A percentile compares a stretch with the other conserved stretches of the same genome.
phyloP scores from a whole-genome alignment of 2,888 invertebrate species.

The Rhogogaster chlorosoma region DNA sequence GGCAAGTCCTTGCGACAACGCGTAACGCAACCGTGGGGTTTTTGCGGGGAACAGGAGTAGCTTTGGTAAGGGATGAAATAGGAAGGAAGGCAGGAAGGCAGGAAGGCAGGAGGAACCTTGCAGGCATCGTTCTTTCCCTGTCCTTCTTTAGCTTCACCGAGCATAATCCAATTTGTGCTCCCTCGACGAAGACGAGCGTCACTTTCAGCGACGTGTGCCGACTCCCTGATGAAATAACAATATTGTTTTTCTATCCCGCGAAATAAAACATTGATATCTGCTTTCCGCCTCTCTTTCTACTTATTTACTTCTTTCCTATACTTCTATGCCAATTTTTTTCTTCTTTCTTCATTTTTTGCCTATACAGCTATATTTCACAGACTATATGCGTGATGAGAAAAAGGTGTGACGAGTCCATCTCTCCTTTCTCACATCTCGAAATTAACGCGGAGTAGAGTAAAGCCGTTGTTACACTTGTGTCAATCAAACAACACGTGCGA shows the following conservation, averaged over 20 bases:
- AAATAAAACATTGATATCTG: constrained; percentile 52
- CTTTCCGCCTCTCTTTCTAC: not conserved
- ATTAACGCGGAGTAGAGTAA: not conserved
- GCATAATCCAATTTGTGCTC: constrained; percentile 76
- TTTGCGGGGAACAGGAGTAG: constrained; percentile 33
- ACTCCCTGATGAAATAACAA: constrained; percentile 75
- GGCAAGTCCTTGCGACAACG: constrained; percentile 61
- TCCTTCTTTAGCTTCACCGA: constrained; percentile 59
- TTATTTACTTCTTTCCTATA: not conserved
- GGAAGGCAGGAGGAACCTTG: constrained; percentile 53
- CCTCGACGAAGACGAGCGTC: constrained; percentile 67
- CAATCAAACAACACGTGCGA: not conserved
- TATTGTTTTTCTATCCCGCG: constrained; percentile 71
- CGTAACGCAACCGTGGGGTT: constrained; percentile 30
- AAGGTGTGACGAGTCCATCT: not conserved
- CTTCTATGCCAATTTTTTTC: not conserved
- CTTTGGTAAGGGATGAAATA: constrained; percentile 57
- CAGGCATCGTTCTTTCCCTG: constrained; percentile 54
- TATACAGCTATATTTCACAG: not conserved
- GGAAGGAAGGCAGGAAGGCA: constrained; percentile 1
- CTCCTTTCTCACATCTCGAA: not conserved
- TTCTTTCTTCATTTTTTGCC: not conserved
- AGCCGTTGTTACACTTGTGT: not conserved
- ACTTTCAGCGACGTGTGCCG: constrained; percentile 73
- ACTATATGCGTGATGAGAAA: not conserved